phyloP scores from a whole-genome alignment of 2,797 vertebrate genomes.

The Merluccius polli region DNA sequence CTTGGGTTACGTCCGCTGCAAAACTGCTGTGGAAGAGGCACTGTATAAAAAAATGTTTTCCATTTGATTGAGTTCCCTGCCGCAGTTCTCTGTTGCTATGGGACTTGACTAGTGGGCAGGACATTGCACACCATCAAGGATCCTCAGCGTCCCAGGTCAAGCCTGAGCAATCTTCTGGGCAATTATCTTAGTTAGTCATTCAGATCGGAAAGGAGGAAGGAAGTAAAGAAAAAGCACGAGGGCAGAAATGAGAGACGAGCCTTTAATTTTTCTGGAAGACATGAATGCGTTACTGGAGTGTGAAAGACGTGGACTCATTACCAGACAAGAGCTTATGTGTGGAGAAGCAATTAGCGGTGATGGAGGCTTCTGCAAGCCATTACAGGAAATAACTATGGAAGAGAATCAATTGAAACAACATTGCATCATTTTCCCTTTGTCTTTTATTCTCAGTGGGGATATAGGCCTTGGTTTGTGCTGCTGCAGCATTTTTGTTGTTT shows the following conservation, averaged over 20 bases:
- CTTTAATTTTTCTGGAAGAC: constrained; percentile 28
- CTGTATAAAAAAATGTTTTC: constrained; percentile 21
- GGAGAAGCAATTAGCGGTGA: constrained; percentile 57
- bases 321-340: constrained; percentile 42
- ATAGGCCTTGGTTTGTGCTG: constrained; percentile 14
- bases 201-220: constrained; percentile 33
- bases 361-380: constrained; percentile 49
- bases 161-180: constrained; percentile 41
- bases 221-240: constrained; percentile 17
- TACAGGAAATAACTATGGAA: constrained; percentile 39
- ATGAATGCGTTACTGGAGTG: constrained; percentile 26
- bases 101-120: constrained; percentile 33
- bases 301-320: constrained; percentile 50
- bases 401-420: constrained; percentile 53
- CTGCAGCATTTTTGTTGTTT: constrained; percentile 14
- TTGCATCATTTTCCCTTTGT: constrained; percentile 44
- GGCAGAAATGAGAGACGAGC: constrained; percentile 24
- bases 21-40: constrained; percentile 16
- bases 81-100: constrained; percentile 50
- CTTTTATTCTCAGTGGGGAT: constrained; percentile 24
- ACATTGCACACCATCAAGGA: neutral
- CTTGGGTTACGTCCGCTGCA: neutral
- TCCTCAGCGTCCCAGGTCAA: constrained; percentile 35
- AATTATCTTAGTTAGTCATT: constrained; percentile 58
- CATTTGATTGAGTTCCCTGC: constrained; percentile 20